Base-by-base conservation (phyloP, 2,113 vertebrate genomes). In the Melanotaenia duboulayi region DNA sequence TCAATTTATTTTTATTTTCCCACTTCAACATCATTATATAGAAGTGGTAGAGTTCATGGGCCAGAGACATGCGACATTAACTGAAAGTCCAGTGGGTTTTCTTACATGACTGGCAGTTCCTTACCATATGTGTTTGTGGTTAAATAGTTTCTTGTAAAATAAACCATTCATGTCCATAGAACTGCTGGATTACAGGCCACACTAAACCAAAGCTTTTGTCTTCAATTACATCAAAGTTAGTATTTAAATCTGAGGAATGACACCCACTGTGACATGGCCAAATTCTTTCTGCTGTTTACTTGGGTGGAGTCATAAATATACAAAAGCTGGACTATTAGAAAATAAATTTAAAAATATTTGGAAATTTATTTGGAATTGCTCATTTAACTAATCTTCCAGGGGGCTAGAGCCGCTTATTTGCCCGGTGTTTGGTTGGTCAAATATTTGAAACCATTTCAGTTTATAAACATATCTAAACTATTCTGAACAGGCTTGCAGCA, bases 271-370 rank as follows among this genome's bases (percentile, higher is more conserved):
- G 64, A 71, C 59, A 73, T 44, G 40, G 65, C 56, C 71, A 86
- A 78, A 82, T 60, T 54, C 19, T 75, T 84, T 73, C 60, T 63
- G 65, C 2, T 87, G 77, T 84, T 90, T 85, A 84, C 66, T 75
- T 50, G 68, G 65, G 69, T 37, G 59, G 71, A 50, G 71, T 17
- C 56, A 16, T 80, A 85, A 85, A 88, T 75, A 78, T 32, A 50
- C 48, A 65, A 77, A 62, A 57, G 66, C 65, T 78, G 74, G 65
- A 74, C 52, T 72, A 57, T 74, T 78, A 61, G 20, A 74, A 80
- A 83, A 60, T 39, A 49, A 11, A 54, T 60, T 71, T 49, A 7
- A 55, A 63, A 76, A 78, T 70, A 73, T 78, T 72, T 65, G 22
- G 19, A 76, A 66, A 19, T 62, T 64, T 78, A 74, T 64, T 35